These are phyloP conservation scores for Rallus limicola DNA, from an alignment of 2,113 vertebrate genomes.

Conservation along the genomic window DNA sequence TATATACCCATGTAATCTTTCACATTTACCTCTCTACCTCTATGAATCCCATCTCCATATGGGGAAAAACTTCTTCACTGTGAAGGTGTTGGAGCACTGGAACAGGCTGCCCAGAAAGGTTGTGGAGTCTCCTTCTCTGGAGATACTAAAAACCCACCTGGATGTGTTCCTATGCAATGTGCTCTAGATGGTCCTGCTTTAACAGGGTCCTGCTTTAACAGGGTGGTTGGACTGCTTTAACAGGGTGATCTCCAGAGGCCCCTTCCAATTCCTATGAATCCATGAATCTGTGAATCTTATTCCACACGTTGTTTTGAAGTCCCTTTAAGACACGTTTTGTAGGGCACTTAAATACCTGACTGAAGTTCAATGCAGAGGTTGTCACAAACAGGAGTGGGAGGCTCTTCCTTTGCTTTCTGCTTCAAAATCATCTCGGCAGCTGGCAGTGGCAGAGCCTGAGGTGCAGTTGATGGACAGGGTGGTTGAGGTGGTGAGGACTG, in stretches of 20 bases:
- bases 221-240: too few relatives aligned
- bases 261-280: background rate
- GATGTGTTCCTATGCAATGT: too few relatives aligned
- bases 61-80: too few relatives aligned
- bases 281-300: background rate
- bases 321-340: background rate
- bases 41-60: background rate
- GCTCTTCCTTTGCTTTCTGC: background rate
- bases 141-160: too few relatives aligned
- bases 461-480: rapidly evolving
- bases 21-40: background rate
- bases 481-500: background rate
- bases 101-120: too few relatives aligned
- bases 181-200: too few relatives aligned
- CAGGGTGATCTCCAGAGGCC: too few relatives aligned
- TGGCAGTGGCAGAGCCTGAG: background rate
- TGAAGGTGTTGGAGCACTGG: too few relatives aligned
- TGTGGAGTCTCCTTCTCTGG: too few relatives aligned
- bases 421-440: background rate
- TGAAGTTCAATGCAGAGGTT: background rate
- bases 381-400: background rate
- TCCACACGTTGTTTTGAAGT: background rate
- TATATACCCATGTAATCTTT: background rate
- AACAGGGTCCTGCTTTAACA: too few relatives aligned
- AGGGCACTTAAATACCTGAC: background rate